A percentile compares a stretch with the other conserved stretches of the same genome.
Conservation (phyloP, 2,113 vertebrate genomes). For the Boulengeromyrus knoepffleri region DNA sequence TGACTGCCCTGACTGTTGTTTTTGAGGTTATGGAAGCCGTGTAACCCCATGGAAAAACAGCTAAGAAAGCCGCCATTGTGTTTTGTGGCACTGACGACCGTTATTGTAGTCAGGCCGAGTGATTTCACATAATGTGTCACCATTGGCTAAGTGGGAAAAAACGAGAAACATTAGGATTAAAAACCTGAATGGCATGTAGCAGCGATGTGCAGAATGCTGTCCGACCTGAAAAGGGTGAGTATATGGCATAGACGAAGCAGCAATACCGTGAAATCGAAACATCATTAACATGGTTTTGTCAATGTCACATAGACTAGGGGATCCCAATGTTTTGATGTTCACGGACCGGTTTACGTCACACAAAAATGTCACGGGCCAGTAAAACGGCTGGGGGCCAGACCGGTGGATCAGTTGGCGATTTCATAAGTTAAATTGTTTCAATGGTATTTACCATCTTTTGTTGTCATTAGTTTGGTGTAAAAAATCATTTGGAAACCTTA, state of each 20-base stretch:
- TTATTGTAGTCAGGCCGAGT: not conserved
- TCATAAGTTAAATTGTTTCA: not conserved
- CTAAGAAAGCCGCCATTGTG: conserved; percentile 61
- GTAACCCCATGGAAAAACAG: conserved; percentile 49
- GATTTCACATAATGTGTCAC: not conserved
- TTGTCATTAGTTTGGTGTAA: not conserved
- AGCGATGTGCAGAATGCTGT: not conserved
- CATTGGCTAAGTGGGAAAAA: not conserved
- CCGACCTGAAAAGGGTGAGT: not conserved
- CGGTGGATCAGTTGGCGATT: not conserved
- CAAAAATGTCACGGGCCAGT: not conserved
- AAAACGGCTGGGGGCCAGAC: not conserved
- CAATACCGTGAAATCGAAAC: not conserved
- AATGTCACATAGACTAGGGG: not conserved
- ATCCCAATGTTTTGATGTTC: not conserved
- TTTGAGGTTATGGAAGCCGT: conserved; percentile 43
- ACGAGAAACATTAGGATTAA: not conserved
- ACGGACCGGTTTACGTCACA: not conserved
- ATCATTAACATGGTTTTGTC: not conserved
- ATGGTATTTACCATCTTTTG: not conserved
- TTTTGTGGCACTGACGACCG: conserved; percentile 12
- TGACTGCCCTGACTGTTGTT: conserved; percentile 19
- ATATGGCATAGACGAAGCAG: not conserved
- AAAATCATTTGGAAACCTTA: not conserved
- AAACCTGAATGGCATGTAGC: not conserved